A percentile compares a stretch with the other conserved stretches of the same genome.
Conservation (phyloP, 2,888 invertebrate genomes). For the Trimorus sp. region DNA sequence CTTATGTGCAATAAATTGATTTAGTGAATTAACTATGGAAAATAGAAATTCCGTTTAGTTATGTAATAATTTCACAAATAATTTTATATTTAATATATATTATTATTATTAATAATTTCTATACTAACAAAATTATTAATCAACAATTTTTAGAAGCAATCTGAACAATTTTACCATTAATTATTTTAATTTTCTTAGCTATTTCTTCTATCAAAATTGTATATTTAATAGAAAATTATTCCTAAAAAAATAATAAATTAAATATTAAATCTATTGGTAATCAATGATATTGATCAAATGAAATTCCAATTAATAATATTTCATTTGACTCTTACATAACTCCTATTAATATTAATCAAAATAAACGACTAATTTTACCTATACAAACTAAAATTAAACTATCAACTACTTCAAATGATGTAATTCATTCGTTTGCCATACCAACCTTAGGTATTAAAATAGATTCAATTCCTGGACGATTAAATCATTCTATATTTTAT, state of each 20-base stretch:
- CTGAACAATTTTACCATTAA: slow-evolving; percentile 85
- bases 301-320: slow-evolving; percentile 82
- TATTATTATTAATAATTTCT: slow-evolving; percentile 82
- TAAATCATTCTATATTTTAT: slow-evolving; percentile 84
- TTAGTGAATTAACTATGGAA: too few species aligned
- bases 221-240: slow-evolving; percentile 86
- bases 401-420: slow-evolving; percentile 85
- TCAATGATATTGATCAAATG: slow-evolving; percentile 87
- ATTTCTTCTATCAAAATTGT: slow-evolving; percentile 85
- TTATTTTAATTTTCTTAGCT: slow-evolving; percentile 85
- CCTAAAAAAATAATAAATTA: slow-evolving; percentile 83
- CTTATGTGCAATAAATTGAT: too few species aligned
- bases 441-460: slow-evolving; percentile 86
- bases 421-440: slow-evolving; percentile 87
- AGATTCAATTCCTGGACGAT: slow-evolving; percentile 86
- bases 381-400: slow-evolving; percentile 86
- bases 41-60: too few species aligned
- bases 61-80: slow-evolving; percentile 66
- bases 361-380: slow-evolving; percentile 85
- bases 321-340: slow-evolving; percentile 86
- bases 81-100: slow-evolving; percentile 82
- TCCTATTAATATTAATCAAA: slow-evolving; percentile 74
- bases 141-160: slow-evolving; percentile 86
- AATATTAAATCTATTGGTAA: slow-evolving; percentile 86
- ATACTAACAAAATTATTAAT: slow-evolving; percentile 84